Evolutionary conservation across 1,140 invertebrate genomes (phyloP).

Genomic region (Drosophila sturtevanti): DNA sequence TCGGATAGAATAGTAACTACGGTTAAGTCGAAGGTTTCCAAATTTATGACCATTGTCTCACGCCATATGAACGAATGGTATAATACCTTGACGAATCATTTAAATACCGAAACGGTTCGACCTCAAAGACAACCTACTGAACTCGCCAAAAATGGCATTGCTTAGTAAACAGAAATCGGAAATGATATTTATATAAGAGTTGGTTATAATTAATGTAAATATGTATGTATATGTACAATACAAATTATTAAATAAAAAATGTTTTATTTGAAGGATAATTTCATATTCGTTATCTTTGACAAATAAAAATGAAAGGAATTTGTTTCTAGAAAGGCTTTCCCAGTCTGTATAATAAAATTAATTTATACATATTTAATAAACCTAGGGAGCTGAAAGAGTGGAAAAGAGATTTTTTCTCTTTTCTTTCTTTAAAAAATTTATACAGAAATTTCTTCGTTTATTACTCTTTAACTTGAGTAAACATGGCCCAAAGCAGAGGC

Average conservation of each 20-base stretch:
- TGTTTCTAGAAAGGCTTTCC: neutral
- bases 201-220: slow-evolving; percentile 53
- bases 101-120: slow-evolving; percentile 35
- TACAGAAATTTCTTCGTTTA: neutral
- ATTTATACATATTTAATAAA: neutral
- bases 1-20: slow-evolving; percentile 58
- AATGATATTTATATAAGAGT: neutral
- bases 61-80: slow-evolving; percentile 76
- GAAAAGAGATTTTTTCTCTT: no score
- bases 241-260: slow-evolving; percentile 1
- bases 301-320: slow-evolving; percentile 19
- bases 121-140: neutral
- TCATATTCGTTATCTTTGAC: slow-evolving; percentile 4
- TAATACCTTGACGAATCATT: slow-evolving; percentile 66
- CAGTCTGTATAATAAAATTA: neutral
- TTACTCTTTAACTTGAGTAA: neutral
- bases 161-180: slow-evolving; percentile 23
- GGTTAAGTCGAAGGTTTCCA: slow-evolving; percentile 65
- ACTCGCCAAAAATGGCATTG: slow-evolving; percentile 30
- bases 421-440: no score
- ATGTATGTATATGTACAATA: slow-evolving; percentile 58
- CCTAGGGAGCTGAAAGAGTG: no score
- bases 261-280: slow-evolving; percentile 31
- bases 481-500: neutral
- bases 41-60: slow-evolving; percentile 66